Percentiles rank a stretch among this genome's conserved stretches.
Conservation (phyloP, 2,888 invertebrate species). For the Tubulanus polymorphus region DNA sequence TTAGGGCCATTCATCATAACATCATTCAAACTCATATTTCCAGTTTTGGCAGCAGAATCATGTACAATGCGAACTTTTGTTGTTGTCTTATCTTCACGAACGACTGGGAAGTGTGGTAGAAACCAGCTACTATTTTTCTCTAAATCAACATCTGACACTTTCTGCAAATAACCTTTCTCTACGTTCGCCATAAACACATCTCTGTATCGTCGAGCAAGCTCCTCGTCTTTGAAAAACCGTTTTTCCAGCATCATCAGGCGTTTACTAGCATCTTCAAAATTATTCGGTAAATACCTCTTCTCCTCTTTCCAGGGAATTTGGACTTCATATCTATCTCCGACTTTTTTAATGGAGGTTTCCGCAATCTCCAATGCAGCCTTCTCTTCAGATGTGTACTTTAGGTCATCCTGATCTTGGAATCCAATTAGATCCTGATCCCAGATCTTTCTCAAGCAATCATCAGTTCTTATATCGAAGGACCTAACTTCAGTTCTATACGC, state of each 20-base stretch:
- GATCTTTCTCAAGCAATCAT: neutral
- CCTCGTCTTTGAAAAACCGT: neutral
- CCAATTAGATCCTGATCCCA: neutral
- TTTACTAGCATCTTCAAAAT: neutral
- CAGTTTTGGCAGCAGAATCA: constrained; percentile 8
- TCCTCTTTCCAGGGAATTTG: neutral
- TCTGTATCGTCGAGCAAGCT: neutral
- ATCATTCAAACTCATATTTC: constrained; percentile 6
- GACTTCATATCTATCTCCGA: neutral
- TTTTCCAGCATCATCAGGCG: neutral
- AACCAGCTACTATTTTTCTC: no score
- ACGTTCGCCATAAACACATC: neutral
- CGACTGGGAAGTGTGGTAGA: constrained; percentile 9
- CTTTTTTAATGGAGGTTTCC: neutral
- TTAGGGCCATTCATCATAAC: constrained; percentile 7
- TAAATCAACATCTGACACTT: no score
- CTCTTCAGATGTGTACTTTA: neutral
- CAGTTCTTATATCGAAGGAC: no score
- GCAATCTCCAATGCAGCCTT: neutral
- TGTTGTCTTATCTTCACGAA: constrained; percentile 3
- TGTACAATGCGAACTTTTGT: constrained; percentile 11
- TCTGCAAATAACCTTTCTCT: neutral
- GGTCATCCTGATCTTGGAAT: neutral
- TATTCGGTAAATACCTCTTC: neutral
- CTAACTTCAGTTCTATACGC: neutral